Base-by-base conservation (phyloP, 1,140 invertebrate genomes). In the Tetraneura akinire region DNA sequence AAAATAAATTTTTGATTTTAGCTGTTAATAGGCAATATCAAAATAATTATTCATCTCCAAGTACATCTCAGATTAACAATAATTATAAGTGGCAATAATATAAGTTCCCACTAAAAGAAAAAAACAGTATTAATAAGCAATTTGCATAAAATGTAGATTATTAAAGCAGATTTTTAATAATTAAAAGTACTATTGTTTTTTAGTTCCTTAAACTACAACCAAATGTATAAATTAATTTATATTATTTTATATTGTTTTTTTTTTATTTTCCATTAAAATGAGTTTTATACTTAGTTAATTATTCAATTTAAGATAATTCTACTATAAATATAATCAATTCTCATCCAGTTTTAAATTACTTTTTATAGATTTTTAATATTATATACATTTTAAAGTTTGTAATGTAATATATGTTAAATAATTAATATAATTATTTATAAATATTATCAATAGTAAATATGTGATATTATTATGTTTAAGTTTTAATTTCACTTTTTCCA, bases 51-150 rank as follows among this genome's bases (percentile, higher is more conserved):
- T 78, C 55, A 60, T 11, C 21, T 45, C 53, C 55, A 78, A 78
- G 74, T 78, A 78, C 74, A 62, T 78, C 74, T 78, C 74, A 78
- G 1, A 4, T 47, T 6, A 78, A 60, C 21, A 60, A 78, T 62
- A 78, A 78, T 47, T 78, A 60, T 21, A 78, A 78, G 16, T 62
- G 55, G 51, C 16, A 78, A 78, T 45, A 62, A 13, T 13, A 37
- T 16, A 60, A 13, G 29, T 18, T n/a, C n/a, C n/a, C n/a, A n/a
- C n/a, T n/a, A n/a, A n/a, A n/a, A 71, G 18, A 62, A n/a, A 23
- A 62, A 47, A 45, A 78, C 74, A 78, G 74, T 62, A 78, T 78
- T 78, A 70, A 16, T 62, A 11, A 37, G 13, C 32, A 42, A 66
- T 42, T 1, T 66, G n/a, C n/a, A 4, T 42, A 21, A n/a, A n/a